Conservation (phyloP, 2,888 invertebrate species). For the Actias luna region DNA sequence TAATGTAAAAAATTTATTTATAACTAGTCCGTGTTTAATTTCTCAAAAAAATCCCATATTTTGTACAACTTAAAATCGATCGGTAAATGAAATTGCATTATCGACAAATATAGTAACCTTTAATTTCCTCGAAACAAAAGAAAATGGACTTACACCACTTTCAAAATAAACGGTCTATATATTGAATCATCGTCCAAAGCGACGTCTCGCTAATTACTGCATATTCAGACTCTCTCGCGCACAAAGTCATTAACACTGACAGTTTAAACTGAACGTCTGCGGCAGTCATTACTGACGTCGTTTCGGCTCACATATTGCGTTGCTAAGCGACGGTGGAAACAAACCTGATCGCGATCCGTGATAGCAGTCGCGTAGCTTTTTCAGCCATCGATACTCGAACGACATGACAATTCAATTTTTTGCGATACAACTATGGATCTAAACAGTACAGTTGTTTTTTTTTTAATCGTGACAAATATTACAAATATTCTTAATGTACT, state of each 20-base stretch:
- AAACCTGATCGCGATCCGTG: not conserved
- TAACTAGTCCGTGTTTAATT: too few relatives aligned
- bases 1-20: too few relatives aligned
- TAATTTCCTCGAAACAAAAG: too few relatives aligned
- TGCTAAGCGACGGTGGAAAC: constrained; percentile 7
- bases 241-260: not conserved
- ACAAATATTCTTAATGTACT: not conserved
- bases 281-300: not conserved
- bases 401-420: not conserved
- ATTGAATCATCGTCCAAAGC: too few relatives aligned
- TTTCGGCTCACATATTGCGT: not conserved
- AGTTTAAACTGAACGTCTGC: not conserved
- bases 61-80: too few relatives aligned
- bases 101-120: too few relatives aligned
- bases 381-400: not conserved
- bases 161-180: too few relatives aligned
- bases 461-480: not conserved
- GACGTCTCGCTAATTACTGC: not conserved
- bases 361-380: not conserved
- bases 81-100: too few relatives aligned
- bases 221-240: not conserved
- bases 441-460: not conserved
- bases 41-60: too few relatives aligned
- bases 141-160: too few relatives aligned
- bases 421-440: not conserved